phyloP scores from a whole-genome alignment of 1,140 invertebrate species.

The Liolophura sinensis region DNA sequence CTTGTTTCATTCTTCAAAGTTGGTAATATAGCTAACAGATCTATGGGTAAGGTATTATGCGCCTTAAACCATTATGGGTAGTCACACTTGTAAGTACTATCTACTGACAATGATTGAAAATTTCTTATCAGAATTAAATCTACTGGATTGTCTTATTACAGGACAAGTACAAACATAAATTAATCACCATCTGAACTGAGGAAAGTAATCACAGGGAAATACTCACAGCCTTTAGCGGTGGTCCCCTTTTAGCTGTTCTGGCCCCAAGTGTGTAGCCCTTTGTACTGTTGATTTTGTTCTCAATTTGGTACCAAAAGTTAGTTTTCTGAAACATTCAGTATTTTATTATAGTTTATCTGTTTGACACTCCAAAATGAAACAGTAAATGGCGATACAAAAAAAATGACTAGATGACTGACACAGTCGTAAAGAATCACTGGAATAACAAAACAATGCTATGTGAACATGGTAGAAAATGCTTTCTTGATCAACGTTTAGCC shows the following conservation, averaged over 20 bases:
- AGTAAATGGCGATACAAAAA: no score
- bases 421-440: neutral
- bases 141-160: no score
- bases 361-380: neutral
- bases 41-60: no score
- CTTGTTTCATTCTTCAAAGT: no score
- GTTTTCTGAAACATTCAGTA: constrained; percentile 41
- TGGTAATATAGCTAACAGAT: no score
- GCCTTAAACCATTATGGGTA: no score
- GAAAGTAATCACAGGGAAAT: neutral
- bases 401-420: neutral
- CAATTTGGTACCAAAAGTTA: constrained; percentile 43
- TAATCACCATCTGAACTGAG: neutral
- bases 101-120: no score
- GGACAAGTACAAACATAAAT: constrained; percentile 1
- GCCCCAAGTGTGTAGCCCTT: constrained; percentile 55
- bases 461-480: no score
- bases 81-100: no score
- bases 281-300: constrained; percentile 40
- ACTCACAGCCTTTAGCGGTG: constrained; percentile 28
- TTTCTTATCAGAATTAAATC: no score
- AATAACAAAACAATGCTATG: neutral
- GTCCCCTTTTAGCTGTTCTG: constrained; percentile 42
- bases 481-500: no score
- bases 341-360: neutral